Base-by-base conservation (phyloP, 2,797 vertebrate genomes). In the Pyrocephalus nanus region DNA sequence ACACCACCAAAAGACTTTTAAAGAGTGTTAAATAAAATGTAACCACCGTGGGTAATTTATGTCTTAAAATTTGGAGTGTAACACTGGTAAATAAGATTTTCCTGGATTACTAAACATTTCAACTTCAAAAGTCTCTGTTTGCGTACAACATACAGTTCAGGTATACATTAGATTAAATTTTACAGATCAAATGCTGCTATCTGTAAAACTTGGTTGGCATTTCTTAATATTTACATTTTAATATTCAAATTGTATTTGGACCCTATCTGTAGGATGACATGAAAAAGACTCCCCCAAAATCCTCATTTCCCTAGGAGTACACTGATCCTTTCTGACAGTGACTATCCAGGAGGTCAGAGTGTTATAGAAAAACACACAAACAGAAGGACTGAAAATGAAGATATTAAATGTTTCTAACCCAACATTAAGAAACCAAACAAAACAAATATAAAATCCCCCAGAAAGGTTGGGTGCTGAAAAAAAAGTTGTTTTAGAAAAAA, bases 401-500 rank as follows among this genome's bases (percentile, higher is more conserved):
- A 65, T 25, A 6, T 62, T 4, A 87, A 64, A 32, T 60, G 3
- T 51, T 92, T 72, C 71, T 62, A 78, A 58, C 23, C 5, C 40
- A 73, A 16, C 11, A 77, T 64, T 15, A 13, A 88, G 92, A 67
- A 50, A 22, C 2, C 12, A 21, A 50, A 69, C 10, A 4, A 47
- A 47, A 36, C 26, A 29, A 47, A 47, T 20, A 14, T 13, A 53
- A 45, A 65, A 14, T 4, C 21, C 18, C 60, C 8, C 11, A 22
- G 20, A 23, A 21, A 32, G 1, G 1, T 0, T 32, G 27, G 32
- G 7, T 9, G 5, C 9, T 65, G 8, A 6, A 95, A 94, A 91
- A 42, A 92, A 91, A 72, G 29, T 57, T 55, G 32, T 75, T 15
- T 27, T 77, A 94, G 76, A 90, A 86, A 65, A 71, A 8, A 34